phyloP scores from a whole-genome alignment of 2,113 vertebrate genomes.

The Atrichornis clamosus region DNA sequence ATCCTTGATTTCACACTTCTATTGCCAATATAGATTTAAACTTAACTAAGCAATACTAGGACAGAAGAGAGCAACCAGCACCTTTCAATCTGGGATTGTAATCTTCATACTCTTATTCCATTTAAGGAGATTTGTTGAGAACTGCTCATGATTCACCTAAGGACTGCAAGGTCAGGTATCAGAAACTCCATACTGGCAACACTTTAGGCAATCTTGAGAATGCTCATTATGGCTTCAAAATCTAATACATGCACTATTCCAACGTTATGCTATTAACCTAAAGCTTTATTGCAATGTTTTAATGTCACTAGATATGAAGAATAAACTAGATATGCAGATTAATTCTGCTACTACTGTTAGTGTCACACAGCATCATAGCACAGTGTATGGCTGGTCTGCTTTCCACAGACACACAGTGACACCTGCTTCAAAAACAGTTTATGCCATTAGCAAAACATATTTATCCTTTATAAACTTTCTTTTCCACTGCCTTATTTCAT shows the following conservation, averaged over 20 bases:
- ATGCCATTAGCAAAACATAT: neutral
- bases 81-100: neutral
- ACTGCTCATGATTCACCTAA: neutral
- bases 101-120: neutral
- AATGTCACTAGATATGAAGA: too few species aligned
- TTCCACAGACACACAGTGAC: neutral
- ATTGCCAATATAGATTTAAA: neutral
- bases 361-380: neutral
- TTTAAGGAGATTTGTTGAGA: neutral
- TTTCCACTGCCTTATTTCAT: neutral
- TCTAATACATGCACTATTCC: neutral
- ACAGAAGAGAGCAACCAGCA: neutral
- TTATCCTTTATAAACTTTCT: neutral
- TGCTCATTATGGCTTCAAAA: neutral
- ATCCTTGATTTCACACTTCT: neutral
- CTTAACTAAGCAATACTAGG: neutral
- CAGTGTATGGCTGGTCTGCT: neutral
- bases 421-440: neutral
- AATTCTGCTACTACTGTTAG: neutral
- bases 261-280: neutral
- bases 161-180: neutral
- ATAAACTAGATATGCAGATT: neutral
- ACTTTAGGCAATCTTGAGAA: neutral
- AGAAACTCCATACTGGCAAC: neutral
- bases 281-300: neutral